These are phyloP conservation scores for Pseudococcus viburni DNA, from an alignment of 2,888 invertebrate species.

Conservation along the genomic window DNA sequence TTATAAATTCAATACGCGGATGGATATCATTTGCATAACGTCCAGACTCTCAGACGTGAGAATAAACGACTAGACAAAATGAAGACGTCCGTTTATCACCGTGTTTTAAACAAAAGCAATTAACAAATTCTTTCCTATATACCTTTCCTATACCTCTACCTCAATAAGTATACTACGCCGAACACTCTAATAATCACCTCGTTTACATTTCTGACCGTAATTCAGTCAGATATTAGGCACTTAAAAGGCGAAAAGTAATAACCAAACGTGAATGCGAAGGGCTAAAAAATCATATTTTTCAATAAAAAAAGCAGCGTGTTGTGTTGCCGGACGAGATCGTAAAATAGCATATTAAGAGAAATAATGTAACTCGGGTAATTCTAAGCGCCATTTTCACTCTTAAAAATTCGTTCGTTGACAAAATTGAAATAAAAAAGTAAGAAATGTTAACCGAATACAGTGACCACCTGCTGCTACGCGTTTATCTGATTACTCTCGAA, in stretches of 20 bases:
- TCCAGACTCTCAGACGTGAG: constrained; percentile 54
- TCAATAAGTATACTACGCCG: no score
- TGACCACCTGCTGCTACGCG: constrained; percentile 57
- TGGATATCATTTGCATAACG: constrained; percentile 47
- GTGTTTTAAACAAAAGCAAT: constrained; percentile 55
- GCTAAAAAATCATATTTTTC: constrained; percentile 50
- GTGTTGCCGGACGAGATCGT: constrained; percentile 39
- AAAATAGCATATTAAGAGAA: constrained; percentile 50
- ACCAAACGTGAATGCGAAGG: constrained; percentile 26
- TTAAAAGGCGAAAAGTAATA: constrained; percentile 56
- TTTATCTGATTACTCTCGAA: constrained; percentile 53
- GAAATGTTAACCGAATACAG: constrained; percentile 55
- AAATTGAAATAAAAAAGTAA: constrained; percentile 52
- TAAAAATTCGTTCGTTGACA: constrained; percentile 54
- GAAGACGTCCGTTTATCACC: constrained; percentile 54
- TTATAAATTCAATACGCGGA: constrained; percentile 52
- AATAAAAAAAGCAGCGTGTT: constrained; percentile 54
- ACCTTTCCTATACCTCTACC: neutral
- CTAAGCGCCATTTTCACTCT: constrained; percentile 50
- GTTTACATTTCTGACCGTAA: constrained; percentile 52
- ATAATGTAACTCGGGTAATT: constrained; percentile 50
- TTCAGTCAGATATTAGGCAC: constrained; percentile 52
- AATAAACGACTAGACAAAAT: constrained; percentile 54
- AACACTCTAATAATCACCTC: constrained; percentile 55
- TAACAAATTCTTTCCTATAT: constrained; percentile 41